Conservation (phyloP, 2,888 invertebrate species). For the Scaptomyza parva region DNA sequence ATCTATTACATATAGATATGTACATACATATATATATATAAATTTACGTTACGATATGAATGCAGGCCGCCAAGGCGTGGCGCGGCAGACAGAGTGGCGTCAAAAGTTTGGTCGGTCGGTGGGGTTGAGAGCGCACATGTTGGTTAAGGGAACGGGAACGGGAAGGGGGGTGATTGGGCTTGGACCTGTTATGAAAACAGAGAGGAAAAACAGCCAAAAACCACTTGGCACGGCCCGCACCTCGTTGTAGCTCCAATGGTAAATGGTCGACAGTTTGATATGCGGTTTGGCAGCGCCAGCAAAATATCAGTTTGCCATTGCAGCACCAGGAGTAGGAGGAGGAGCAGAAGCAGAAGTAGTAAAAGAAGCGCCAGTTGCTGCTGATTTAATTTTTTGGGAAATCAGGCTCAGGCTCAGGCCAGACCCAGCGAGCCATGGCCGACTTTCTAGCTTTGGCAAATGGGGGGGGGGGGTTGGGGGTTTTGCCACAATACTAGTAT, state of each 20-base stretch:
- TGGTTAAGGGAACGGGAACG: neutral
- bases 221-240: slow-evolving; percentile 77
- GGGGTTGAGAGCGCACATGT: slow-evolving; percentile 4
- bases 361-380: slow-evolving; percentile 49
- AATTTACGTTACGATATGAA: slow-evolving; percentile 68
- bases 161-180: too few species aligned
- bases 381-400: slow-evolving; percentile 70
- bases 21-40: slow-evolving; percentile 2
- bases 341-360: slow-evolving; percentile 10
- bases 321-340: slow-evolving; percentile 26
- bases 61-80: slow-evolving; percentile 78
- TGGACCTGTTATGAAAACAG: slow-evolving; percentile 74
- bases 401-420: slow-evolving; percentile 26
- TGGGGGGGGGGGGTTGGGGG: too few species aligned
- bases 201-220: slow-evolving; percentile 71
- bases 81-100: slow-evolving; percentile 77
- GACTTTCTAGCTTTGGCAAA: slow-evolving; percentile 37
- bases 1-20: slow-evolving; percentile 39
- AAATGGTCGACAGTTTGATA: slow-evolving; percentile 80
- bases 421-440: slow-evolving; percentile 47
- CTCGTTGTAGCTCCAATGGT: slow-evolving; percentile 69
- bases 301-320: slow-evolving; percentile 74
- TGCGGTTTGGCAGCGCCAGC: slow-evolving; percentile 78
- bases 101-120: slow-evolving; percentile 61
- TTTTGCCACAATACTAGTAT: neutral